phyloP scores from a whole-genome alignment of 2,797 vertebrate species.

The Syngnathus acus region DNA sequence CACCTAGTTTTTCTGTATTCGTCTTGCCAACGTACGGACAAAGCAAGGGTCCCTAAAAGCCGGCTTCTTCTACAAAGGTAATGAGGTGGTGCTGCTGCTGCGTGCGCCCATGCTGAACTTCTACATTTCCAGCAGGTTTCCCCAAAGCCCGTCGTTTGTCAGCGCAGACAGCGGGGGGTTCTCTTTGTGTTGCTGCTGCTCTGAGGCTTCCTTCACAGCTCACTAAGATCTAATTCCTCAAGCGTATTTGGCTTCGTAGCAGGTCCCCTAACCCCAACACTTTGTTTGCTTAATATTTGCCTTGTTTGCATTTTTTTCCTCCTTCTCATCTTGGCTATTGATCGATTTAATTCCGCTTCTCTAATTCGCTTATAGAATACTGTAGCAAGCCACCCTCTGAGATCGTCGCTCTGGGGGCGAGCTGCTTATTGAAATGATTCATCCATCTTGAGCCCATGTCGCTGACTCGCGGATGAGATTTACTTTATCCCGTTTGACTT shows the following conservation, averaged over 20 bases:
- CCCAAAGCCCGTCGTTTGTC: constrained; percentile 2
- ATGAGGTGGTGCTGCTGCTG: neutral
- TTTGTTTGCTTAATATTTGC: neutral
- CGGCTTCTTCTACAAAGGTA: neutral
- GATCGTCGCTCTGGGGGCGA: neutral
- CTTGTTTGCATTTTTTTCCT: constrained; percentile 1
- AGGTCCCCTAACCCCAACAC: neutral
- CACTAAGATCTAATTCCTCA: neutral
- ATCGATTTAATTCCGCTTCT: constrained; percentile 3
- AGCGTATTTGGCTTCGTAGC: neutral
- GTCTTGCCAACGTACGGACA: too few relatives aligned
- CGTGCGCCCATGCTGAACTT: neutral
- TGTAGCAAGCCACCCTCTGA: neutral
- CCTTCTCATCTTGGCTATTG: neutral
- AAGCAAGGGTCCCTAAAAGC: neutral
- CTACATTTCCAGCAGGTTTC: neutral
- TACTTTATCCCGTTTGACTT: neutral
- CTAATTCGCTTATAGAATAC: constrained; percentile 1
- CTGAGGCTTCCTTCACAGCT: constrained; percentile 3
- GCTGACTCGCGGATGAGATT: neutral
- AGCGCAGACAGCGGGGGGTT: neutral
- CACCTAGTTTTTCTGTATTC: neutral
- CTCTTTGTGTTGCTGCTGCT: constrained; percentile 1
- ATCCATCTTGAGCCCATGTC: neutral
- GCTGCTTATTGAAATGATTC: constrained; percentile 11